Evolutionary conservation across 2,888 invertebrate genomes (phyloP).

Genomic region (Isotomurus palustris): DNA sequence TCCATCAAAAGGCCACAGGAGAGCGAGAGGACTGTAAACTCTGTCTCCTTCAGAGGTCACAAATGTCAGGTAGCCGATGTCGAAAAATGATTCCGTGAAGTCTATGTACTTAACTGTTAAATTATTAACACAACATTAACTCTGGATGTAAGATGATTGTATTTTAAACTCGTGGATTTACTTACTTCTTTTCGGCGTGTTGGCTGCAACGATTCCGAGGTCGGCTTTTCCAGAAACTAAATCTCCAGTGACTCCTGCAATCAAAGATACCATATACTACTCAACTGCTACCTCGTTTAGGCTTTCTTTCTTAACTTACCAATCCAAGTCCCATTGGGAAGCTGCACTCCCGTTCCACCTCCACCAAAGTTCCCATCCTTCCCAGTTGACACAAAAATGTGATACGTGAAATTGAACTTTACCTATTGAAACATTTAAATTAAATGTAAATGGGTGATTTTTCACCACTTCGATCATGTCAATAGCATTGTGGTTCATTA

Average conservation of each 20-base stretch:
- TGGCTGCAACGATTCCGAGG: slow-evolving; percentile 18
- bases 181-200: slow-evolving; percentile 27
- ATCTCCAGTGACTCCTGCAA: slow-evolving; percentile 20
- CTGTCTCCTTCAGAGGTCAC: slow-evolving; percentile 23
- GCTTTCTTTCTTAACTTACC: neutral
- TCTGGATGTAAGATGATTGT: neutral
- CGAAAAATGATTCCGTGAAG: slow-evolving; percentile 27
- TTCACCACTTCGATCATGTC: too few relatives aligned
- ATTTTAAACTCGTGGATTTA: neutral
- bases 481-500: slow-evolving; percentile 1
- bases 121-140: neutral
- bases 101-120: slow-evolving; percentile 17
- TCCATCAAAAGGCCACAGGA: slow-evolving; percentile 23
- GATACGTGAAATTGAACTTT: slow-evolving; percentile 35
- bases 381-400: slow-evolving; percentile 25
- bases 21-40: slow-evolving; percentile 13
- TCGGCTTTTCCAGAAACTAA: slow-evolving; percentile 20
- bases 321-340: slow-evolving; percentile 35
- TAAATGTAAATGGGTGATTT: too few relatives aligned
- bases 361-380: slow-evolving; percentile 19
- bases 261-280: neutral
- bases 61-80: slow-evolving; percentile 29
- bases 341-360: slow-evolving; percentile 30
- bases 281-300: neutral
- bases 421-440: slow-evolving; percentile 5